phyloP scores from a whole-genome alignment of 2,888 invertebrate genomes.

The Tipula unca region DNA sequence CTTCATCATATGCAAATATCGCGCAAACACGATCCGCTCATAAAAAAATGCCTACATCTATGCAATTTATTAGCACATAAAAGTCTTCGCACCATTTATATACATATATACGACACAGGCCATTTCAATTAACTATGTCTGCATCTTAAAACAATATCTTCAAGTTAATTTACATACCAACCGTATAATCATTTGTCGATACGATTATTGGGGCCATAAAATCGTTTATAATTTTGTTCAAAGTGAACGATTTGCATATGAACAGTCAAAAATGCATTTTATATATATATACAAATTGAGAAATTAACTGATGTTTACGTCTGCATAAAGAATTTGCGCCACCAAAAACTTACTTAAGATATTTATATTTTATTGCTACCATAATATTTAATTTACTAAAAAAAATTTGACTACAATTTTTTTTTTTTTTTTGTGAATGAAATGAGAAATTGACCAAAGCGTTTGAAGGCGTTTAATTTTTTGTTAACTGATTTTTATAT shows the following conservation, averaged over 20 bases:
- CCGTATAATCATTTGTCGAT: background rate
- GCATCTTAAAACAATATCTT: background rate
- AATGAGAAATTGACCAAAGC: background rate
- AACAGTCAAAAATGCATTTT: background rate
- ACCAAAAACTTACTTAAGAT: background rate
- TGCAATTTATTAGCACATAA: background rate
- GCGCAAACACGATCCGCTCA: background rate
- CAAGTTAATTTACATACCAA: background rate
- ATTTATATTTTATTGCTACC: background rate
- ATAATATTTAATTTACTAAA: background rate
- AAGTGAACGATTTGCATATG: background rate
- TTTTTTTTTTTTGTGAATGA: background rate
- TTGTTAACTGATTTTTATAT: background rate
- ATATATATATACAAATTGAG: background rate
- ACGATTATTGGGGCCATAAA: background rate
- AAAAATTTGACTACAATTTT: background rate
- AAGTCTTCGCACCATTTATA: background rate
- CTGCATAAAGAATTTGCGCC: background rate
- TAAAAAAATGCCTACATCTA: background rate
- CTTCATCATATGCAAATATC: background rate
- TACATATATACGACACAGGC: too few relatives aligned
- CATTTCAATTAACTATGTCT: background rate
- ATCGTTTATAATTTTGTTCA: background rate
- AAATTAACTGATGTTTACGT: background rate
- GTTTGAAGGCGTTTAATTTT: background rate